Evolutionary conservation across 1,140 invertebrate genomes (phyloP), one percentile per base, ranked within the genome.

Genomic region (Zaprionus tsacasi): DNA sequence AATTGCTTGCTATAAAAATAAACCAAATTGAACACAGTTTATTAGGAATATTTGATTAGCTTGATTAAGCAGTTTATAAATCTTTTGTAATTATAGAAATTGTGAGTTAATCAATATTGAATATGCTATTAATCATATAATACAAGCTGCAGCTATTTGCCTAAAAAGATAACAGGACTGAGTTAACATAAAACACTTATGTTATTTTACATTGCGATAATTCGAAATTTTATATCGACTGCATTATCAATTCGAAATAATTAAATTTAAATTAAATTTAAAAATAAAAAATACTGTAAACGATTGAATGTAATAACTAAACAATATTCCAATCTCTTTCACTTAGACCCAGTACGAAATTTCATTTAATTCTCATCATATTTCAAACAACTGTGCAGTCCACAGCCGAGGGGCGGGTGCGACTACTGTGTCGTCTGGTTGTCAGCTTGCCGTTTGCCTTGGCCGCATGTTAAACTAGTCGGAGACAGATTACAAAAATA

Each of bases 401-500:
- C n/a, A 21, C 21, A 21, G 21, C 52, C 27, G 36, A 38, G 10
- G 36, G 36, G 15, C 15, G 15, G 57, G 50, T 7, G n/a, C 30
- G 25, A 15, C 48, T 36, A 15, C 52, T 38, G 40, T 63, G 50
- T 57, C 50, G 60, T 67, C 55, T 68, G 30, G 48, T 59, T 70
- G 33, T 68, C 66, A 54, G 25, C 40, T 61, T 36, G 43, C 33
- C 27, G 30, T 60, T 72, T 70, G 60, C 25, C 21, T 68, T 76
- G 45, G 71, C 56, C 80, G 70, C 76, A 87, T 70, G 83, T 76
- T 57, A 74, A 88, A 87, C 83, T 89, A 79, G 81, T 85, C 36
- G 70, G 79, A 85, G 85, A 88, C 85, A 89, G 85, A 88, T 89
- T 88, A 82, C 85, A 89, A 72, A 88, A 88, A 88, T 88, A 88